A percentile compares a stretch with the other conserved stretches of the same genome.
Evolutionary conservation across 2,797 vertebrate species (phyloP).

Genomic region (Chromis chromis): DNA sequence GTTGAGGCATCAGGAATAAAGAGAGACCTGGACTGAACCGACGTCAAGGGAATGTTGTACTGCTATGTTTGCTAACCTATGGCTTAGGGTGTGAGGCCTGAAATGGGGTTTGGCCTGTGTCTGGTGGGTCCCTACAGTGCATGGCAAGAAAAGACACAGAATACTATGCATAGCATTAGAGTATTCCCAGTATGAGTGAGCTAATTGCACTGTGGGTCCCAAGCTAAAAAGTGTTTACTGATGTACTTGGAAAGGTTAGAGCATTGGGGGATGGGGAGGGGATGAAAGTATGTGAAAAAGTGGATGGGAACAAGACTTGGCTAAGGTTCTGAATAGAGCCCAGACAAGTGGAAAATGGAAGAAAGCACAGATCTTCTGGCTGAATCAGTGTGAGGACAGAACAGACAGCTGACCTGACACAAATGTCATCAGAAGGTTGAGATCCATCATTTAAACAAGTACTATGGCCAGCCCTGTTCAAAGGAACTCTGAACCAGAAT

Average conservation of each 20-base stretch:
- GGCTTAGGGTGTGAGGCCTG: conserved; percentile 45
- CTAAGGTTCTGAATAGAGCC: conserved; percentile 16
- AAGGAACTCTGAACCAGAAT: not conserved
- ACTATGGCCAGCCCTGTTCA: conserved; percentile 1
- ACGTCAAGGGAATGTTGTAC: conserved; percentile 34
- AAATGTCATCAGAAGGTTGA: conserved; percentile 23
- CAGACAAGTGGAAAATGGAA: conserved; percentile 23
- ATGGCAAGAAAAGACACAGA: conserved; percentile 48
- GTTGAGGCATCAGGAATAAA: conserved; percentile 37
- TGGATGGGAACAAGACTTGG: conserved; percentile 11
- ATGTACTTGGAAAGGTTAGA: conserved; percentile 50
- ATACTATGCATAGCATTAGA: conserved; percentile 34
- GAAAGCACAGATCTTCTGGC: conserved; percentile 17
- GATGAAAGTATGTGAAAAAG: conserved; percentile 31
- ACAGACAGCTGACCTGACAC: conserved; percentile 26
- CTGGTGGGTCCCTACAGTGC: conserved; percentile 31
- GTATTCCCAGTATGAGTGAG: conserved; percentile 37
- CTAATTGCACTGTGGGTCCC: conserved; percentile 45
- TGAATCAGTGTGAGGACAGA: conserved; percentile 11
- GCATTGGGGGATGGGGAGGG: conserved; percentile 19
- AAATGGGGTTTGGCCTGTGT: conserved; percentile 37
- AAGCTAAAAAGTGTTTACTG: conserved; percentile 56
- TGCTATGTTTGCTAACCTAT: conserved; percentile 37
- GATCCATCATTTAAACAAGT: conserved; percentile 19
- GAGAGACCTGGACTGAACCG: conserved; percentile 27